These are phyloP conservation scores for Schrankia costaestrigalis DNA, from an alignment of 2,888 invertebrate species.

Conservation along the genomic window DNA sequence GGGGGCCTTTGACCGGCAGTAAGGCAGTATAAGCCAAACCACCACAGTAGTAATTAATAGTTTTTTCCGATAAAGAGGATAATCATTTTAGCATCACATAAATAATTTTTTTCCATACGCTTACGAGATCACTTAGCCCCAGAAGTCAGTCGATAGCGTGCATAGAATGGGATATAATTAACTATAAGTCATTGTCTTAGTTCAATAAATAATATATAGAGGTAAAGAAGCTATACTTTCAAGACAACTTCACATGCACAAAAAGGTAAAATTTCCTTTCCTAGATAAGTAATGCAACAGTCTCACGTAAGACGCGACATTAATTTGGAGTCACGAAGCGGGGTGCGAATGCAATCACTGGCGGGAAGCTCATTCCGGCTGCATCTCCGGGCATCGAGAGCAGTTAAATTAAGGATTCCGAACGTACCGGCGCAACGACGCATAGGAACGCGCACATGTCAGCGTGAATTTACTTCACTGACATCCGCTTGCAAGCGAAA, in stretches of 20 bases:
- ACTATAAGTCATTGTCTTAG: too few species aligned
- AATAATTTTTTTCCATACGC: too few species aligned
- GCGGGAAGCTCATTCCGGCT: slow-evolving; percentile 71
- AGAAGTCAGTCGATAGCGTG: too few species aligned
- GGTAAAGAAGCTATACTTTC: neutral
- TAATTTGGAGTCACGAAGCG: slow-evolving; percentile 63
- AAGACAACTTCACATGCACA: neutral
- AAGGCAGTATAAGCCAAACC: too few species aligned
- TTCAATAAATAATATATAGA: neutral
- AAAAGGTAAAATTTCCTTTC: slow-evolving; percentile 2
- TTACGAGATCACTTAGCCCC: too few species aligned
- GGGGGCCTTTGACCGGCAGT: too few species aligned
- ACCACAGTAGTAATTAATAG: too few species aligned
- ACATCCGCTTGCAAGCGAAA: too few species aligned
- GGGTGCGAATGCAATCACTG: slow-evolving; percentile 72
- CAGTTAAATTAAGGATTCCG: slow-evolving; percentile 73
- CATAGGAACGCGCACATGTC: slow-evolving; percentile 35
- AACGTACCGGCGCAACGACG: slow-evolving; percentile 44
- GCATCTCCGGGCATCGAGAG: slow-evolving; percentile 67
- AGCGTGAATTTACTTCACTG: slow-evolving; percentile 21
- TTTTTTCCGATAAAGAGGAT: too few species aligned
- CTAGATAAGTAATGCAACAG: slow-evolving; percentile 17
- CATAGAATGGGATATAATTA: too few species aligned
- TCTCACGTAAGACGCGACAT: slow-evolving; percentile 48
- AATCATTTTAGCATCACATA: too few species aligned